Percentiles rank a stretch among this genome's conserved stretches.
phyloP scores from a whole-genome alignment of 2,797 vertebrate species.

The Pipistrellus kuhlii region DNA sequence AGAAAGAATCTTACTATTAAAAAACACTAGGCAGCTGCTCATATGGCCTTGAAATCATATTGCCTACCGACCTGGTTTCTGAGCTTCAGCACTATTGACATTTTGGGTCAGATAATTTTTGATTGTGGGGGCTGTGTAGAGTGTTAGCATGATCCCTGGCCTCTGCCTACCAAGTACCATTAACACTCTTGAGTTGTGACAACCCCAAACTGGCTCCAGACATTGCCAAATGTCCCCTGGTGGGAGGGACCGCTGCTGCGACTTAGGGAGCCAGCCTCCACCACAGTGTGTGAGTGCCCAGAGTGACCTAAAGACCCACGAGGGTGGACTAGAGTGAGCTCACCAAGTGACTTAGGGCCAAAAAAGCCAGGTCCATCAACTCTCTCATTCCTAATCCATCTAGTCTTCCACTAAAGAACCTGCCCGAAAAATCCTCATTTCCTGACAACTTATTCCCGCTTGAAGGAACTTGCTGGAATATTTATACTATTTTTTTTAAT shows the following conservation, averaged over 20 bases:
- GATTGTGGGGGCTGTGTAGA: background rate
- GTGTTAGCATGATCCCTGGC: background rate
- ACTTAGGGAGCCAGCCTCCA: background rate
- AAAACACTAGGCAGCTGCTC: background rate
- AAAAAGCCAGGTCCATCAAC: background rate
- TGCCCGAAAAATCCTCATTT: background rate
- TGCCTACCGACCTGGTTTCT: background rate
- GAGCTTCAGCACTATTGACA: background rate
- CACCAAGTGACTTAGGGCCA: background rate
- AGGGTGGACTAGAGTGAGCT: background rate
- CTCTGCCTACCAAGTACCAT: background rate
- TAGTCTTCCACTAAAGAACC: background rate
- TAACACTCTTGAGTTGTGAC: background rate
- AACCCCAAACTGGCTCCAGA: background rate
- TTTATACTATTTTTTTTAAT: background rate
- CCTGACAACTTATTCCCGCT: background rate
- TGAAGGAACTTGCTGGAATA: background rate
- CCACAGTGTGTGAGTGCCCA: background rate
- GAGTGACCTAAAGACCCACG: background rate
- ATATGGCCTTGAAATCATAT: constrained; percentile 6
- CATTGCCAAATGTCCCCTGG: background rate
- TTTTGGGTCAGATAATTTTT: background rate
- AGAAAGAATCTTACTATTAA: constrained; percentile 26
- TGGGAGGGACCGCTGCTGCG: background rate
- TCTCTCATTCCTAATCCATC: background rate